Evolutionary conservation across 2,113 vertebrate genomes (phyloP).

Genomic region (Hipposideros armiger): DNA sequence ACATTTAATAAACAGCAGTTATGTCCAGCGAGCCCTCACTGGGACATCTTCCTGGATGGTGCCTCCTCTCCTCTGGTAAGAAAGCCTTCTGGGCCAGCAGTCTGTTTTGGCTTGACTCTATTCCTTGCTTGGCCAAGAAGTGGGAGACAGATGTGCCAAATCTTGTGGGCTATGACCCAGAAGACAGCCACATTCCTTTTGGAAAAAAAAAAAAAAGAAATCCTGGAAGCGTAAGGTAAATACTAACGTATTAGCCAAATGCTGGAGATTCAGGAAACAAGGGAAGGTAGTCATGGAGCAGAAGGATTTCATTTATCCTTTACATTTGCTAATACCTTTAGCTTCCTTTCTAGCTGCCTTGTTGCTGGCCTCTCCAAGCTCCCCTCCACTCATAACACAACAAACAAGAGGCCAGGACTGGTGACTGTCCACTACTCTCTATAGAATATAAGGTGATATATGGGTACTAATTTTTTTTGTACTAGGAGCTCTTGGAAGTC

Average conservation of each 20-base stretch:
- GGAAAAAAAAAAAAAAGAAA: neutral
- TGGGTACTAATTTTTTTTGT: neutral
- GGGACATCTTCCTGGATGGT: accelerated
- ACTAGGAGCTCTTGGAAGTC: neutral
- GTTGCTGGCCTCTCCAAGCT: neutral
- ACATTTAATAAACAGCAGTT: neutral
- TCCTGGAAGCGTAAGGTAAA: neutral
- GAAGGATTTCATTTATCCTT: neutral
- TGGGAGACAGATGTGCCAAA: neutral
- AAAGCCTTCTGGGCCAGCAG: neutral
- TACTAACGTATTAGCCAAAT: neutral
- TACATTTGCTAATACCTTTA: neutral
- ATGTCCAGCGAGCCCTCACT: neutral
- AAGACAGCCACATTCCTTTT: neutral
- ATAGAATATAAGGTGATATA: neutral
- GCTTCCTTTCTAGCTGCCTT: neutral
- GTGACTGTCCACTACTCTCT: neutral
- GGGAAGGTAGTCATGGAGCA: neutral
- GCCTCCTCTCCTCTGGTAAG: neutral
- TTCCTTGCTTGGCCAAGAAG: neutral
- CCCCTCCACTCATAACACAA: neutral
- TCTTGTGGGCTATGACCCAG: neutral
- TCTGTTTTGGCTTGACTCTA: neutral
- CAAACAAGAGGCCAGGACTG: neutral
- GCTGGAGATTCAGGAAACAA: neutral